phyloP scores from a whole-genome alignment of 1,140 invertebrate species.

The Lordiphosa stackelbergi region DNA sequence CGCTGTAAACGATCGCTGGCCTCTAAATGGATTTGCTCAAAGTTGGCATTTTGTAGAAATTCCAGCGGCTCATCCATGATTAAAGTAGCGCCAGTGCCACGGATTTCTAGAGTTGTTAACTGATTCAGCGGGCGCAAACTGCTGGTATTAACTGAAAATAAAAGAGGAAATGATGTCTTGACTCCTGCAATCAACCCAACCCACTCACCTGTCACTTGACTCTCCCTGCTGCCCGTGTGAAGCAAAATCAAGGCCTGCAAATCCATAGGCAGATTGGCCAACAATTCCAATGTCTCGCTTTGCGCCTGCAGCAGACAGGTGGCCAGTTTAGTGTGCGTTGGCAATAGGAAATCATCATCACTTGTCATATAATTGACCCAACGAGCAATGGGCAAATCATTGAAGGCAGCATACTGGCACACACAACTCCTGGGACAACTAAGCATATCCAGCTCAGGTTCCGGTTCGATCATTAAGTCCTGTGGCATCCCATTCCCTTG shows the following conservation, averaged over 20 bases:
- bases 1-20: slow-evolving; percentile 66
- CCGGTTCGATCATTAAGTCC: background rate
- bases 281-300: slow-evolving; percentile 75
- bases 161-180: background rate
- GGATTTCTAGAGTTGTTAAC: slow-evolving; percentile 80
- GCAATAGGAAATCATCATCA: slow-evolving; percentile 45
- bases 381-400: slow-evolving; percentile 78
- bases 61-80: slow-evolving; percentile 77
- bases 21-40: slow-evolving; percentile 72
- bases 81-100: slow-evolving; percentile 77
- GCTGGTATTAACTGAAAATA: slow-evolving; percentile 77
- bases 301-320: slow-evolving; percentile 80
- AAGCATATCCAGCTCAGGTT: slow-evolving; percentile 24
- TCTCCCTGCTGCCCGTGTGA: slow-evolving; percentile 78
- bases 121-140: slow-evolving; percentile 79
- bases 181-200: too few relatives aligned
- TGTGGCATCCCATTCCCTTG: slow-evolving; percentile 1
- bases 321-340: slow-evolving; percentile 78
- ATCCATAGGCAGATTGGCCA: slow-evolving; percentile 79
- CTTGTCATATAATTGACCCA: slow-evolving; percentile 76
- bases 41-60: slow-evolving; percentile 77
- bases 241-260: slow-evolving; percentile 79
- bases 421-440: slow-evolving; percentile 78
- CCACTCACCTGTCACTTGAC: slow-evolving; percentile 56
- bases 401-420: slow-evolving; percentile 78